phyloP scores from a whole-genome alignment of 2,113 vertebrate genomes.

The Clinocottus analis region DNA sequence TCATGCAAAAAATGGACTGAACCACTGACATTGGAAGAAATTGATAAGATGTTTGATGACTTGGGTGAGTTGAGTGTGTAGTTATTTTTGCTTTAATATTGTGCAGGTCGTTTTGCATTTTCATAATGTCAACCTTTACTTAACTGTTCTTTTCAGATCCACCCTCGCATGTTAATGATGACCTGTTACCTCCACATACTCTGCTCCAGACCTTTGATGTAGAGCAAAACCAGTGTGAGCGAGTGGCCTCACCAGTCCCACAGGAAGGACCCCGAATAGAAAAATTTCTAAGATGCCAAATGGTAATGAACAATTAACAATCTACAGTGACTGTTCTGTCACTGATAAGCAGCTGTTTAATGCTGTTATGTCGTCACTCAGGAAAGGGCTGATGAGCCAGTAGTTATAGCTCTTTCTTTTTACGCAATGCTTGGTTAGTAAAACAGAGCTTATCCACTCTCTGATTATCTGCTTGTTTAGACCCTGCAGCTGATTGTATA shows the following conservation, averaged over 20 bases:
- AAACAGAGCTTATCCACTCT: not conserved
- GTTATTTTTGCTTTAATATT: not conserved
- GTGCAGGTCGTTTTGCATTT: not conserved
- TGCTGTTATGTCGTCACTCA: not conserved
- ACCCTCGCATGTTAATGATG: not conserved
- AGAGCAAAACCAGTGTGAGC: constrained; percentile 7
- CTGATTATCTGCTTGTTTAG: constrained; percentile 5
- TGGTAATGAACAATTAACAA: constrained; percentile 5
- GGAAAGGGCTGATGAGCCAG: not conserved
- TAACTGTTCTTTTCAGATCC: constrained; percentile 32
- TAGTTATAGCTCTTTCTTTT: not conserved
- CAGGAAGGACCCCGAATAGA: not conserved
- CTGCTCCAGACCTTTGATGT: constrained; percentile 18
- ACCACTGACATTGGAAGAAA: constrained; percentile 42
- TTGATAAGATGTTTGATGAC: constrained; percentile 79
- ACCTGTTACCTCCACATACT: not conserved
- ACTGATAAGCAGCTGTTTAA: not conserved
- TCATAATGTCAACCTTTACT: not conserved
- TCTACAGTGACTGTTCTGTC: not conserved
- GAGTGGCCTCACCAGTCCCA: not conserved
- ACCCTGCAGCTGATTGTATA: not conserved
- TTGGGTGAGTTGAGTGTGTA: constrained; percentile 62
- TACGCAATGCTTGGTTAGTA: not conserved
- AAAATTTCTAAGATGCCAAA: not conserved
- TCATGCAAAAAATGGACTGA: constrained; percentile 9